Evolutionary conservation across 2,113 vertebrate genomes (phyloP), one percentile per base, ranked within the genome.

Genomic region (Lepus europaeus): DNA sequence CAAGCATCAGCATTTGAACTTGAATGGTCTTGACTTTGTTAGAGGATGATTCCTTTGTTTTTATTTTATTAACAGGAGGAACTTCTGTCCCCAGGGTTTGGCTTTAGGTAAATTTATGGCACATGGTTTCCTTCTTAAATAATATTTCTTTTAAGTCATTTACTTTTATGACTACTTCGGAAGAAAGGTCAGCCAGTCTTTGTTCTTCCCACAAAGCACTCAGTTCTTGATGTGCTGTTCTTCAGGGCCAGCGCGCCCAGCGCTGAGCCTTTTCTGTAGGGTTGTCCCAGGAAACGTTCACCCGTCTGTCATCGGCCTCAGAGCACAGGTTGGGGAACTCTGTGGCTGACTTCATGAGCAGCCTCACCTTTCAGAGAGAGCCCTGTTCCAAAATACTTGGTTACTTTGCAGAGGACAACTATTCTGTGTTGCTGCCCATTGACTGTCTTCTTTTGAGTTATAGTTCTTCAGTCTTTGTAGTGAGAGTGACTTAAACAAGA

Each of bases 41-140:
- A 91, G 64, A 66, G 91, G 66, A 39, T n/a, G 33, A 81, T 33
- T 96, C 33, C 25, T 96, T 89, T 78, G 83, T 84, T 95, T 94
- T 97, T 69, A 63, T 83, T 92, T 96, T 83, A 74, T 90, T 89
- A 94, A 70, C 23, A 33, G 16, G 74, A 59, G 51, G 9, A 92
- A 88, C 20, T 72, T 85, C 2, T 93, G 39, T 96, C 51, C 6
- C 17, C n/a, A 59, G 56, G 66, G n/a, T 17, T 93, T 68, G 77
- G 25, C 83, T 84, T 83, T 80, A 81, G 84, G 29, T 83, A 80
- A 83, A 73, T 78, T 85, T 76, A 83, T 81, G 69, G 49, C 29
- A 56, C 64, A 39, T 22, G 27, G 25, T 87, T 70, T 91, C 19
- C 56, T 72, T 89, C 25, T 81, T 93, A 90, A 91, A 45, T 81